Percentiles rank a stretch among this genome's conserved stretches.
Evolutionary conservation across 2,113 vertebrate genomes (phyloP).

Genomic region (Psilopogon haemacephalus): DNA sequence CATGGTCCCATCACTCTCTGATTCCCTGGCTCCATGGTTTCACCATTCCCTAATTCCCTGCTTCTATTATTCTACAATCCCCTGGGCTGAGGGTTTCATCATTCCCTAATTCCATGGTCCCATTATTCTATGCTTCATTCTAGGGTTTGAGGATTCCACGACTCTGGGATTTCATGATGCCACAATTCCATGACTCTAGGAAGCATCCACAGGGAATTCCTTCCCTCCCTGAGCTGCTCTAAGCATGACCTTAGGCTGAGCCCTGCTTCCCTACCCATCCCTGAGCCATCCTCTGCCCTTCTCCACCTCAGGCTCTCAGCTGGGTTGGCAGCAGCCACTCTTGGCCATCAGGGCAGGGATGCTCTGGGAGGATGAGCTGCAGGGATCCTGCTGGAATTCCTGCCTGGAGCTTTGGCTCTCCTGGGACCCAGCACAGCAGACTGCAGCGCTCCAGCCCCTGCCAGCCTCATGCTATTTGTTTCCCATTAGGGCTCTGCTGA

Average conservation of each 20-base stretch:
- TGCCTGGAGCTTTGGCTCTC: background rate
- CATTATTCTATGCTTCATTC: too few relatives aligned
- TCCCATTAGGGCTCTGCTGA: constrained; percentile 32
- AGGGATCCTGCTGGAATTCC: background rate
- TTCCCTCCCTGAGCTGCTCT: background rate
- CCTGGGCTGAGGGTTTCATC: too few relatives aligned
- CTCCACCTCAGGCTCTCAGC: background rate
- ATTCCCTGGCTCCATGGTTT: too few relatives aligned
- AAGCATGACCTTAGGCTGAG: fast-evolving
- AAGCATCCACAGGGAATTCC: fast-evolving
- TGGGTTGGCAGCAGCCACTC: constrained; percentile 65
- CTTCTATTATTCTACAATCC: too few relatives aligned
- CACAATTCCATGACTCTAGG: too few relatives aligned
- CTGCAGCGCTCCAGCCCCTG: background rate
- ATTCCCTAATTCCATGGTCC: too few relatives aligned
- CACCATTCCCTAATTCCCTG: too few relatives aligned
- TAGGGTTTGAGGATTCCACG: too few relatives aligned
- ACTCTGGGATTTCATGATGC: too few relatives aligned
- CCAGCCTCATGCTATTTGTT: background rate
- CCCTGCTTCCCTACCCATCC: background rate
- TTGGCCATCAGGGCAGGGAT: background rate
- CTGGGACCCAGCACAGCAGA: background rate
- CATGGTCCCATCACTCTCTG: too few relatives aligned
- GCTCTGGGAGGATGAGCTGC: background rate
- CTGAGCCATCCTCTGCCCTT: background rate